Evolutionary conservation across 2,797 vertebrate species (phyloP), one percentile per base, ranked within the genome.

Genomic region (Eidolon dupreanum): DNA sequence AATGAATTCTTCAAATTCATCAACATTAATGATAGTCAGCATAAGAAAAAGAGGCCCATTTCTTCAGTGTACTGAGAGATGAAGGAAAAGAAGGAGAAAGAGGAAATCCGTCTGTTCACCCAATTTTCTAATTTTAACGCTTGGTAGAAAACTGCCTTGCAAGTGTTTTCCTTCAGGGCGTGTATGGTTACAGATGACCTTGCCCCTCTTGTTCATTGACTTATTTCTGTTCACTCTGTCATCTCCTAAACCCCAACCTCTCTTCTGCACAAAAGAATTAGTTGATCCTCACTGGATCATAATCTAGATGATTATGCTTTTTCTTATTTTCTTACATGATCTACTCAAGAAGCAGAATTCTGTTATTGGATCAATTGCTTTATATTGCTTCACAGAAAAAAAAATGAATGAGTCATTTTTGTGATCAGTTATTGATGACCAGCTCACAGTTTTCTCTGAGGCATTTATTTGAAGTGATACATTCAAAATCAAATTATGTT

Each of bases 401-500:
- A 41, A 41, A 41, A 51, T 55, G 53, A 79, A n/a, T 2, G 15
- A 22, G 9, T 74, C 28, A 70, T 68, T 77, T 83, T 81, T 86
- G 28, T 85, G 19, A n/a, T 33, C 20, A 46, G 15, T n/a, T 93
- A 36, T 65, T 63, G n/a, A 65, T 59, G 13, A 91, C 13, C 0
- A 81, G 8, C 11, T 59, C 31, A 83, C 88, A 66, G 22, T 16
- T 75, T 92, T 84, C 31, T 70, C 31, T 88, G 55, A 53, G 41
- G 10, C 3, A 66, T 49, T 59, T 83, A 84, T 92, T 95, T 31
- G 66, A 81, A n/a, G 33, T 5, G 12, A 83, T 89, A 6, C 2
- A 41, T 36, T 96, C 36, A 96, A 68, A 75, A 10, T 0, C 15
- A 77, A 77, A 85, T 89, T 66, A 55, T 61, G 46, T 68, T 46